Conservation (phyloP, 2,888 invertebrate species). For the Scotopteryx bipunctaria region DNA sequence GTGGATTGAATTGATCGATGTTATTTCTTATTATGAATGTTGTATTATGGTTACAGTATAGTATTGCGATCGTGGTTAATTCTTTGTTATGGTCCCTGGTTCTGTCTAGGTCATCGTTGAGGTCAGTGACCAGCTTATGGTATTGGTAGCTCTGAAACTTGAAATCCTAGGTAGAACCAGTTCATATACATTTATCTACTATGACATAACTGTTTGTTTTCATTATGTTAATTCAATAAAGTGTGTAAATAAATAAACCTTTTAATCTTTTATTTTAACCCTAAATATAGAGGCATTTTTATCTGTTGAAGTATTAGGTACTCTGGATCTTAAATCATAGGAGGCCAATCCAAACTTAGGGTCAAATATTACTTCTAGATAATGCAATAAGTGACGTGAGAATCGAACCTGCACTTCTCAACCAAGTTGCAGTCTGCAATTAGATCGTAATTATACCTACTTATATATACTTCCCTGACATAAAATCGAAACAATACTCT, state of each 20-base stretch:
- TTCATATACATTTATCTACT: conserved; percentile 72
- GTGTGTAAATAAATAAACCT: conserved; percentile 79
- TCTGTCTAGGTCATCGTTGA: conserved; percentile 3
- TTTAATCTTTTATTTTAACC: conserved; percentile 34
- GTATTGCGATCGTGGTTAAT: conserved; percentile 35
- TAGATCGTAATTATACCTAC: not conserved
- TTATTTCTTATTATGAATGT: conserved; percentile 73
- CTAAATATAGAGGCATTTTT: no score
- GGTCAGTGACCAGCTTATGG: conserved; percentile 2
- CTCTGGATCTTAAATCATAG: no score
- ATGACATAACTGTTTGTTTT: conserved; percentile 72
- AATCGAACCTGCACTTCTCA: no score
- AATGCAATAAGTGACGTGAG: no score
- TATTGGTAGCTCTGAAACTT: not conserved
- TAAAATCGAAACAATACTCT: conserved; percentile 18
- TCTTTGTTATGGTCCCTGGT: conserved; percentile 11
- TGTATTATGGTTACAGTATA: conserved; percentile 80
- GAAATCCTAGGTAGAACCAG: conserved; percentile 16
- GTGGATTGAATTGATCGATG: conserved; percentile 77
- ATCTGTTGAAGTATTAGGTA: no score
- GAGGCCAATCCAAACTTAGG: no score
- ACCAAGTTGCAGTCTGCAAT: no score
- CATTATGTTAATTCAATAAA: conserved; percentile 83
- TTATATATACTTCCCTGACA: conserved; percentile 2
- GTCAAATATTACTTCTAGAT: no score